Evolutionary conservation across 2,113 vertebrate species (phyloP).

Genomic region (Phoenicopterus ruber): DNA sequence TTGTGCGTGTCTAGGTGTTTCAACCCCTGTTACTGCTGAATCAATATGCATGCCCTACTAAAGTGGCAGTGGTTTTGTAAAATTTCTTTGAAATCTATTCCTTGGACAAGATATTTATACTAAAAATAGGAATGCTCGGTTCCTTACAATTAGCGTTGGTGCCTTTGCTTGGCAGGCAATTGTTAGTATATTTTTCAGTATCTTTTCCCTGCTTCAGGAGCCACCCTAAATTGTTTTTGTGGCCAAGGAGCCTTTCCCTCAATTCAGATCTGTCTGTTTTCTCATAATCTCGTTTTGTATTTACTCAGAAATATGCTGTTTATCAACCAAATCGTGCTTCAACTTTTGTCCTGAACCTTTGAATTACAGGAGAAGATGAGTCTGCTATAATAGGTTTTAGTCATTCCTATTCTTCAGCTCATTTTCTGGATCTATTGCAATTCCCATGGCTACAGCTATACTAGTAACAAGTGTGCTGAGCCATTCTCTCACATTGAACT

Average conservation of each 20-base stretch:
- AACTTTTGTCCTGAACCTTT: not conserved
- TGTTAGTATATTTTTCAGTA: not conserved
- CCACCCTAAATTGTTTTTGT: not conserved
- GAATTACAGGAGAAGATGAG: not conserved
- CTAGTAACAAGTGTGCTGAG: not conserved
- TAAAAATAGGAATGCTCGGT: not conserved
- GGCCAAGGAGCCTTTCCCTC: not conserved
- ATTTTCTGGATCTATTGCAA: not conserved
- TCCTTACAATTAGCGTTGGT: not conserved
- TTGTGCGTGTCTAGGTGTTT: too few relatives aligned
- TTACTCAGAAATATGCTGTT: not conserved
- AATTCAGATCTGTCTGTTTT: not conserved
- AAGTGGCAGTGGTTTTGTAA: not conserved
- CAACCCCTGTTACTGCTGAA: not conserved
- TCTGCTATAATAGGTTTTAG: not conserved
- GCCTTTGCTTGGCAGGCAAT: not conserved
- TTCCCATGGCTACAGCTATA: not conserved
- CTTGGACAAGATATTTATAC: not conserved
- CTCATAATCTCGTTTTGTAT: not conserved
- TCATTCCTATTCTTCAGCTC: not conserved
- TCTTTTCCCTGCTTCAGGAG: not conserved
- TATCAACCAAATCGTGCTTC: not conserved
- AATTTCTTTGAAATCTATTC: not conserved
- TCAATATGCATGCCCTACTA: not conserved
- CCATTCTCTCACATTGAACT: not conserved